phyloP scores from a whole-genome alignment of 2,888 invertebrate genomes.

The Drosophila dives region DNA sequence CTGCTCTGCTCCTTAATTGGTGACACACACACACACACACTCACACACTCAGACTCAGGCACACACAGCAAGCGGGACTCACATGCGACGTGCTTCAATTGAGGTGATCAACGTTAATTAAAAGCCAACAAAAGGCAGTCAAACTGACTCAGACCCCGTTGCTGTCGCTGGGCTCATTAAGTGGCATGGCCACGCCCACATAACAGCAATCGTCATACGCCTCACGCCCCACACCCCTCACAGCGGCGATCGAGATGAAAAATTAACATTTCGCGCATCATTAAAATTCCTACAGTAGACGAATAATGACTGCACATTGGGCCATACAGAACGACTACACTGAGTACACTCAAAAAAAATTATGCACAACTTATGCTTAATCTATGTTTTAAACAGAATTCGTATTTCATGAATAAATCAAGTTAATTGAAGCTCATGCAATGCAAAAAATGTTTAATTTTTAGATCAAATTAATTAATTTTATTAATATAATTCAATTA shows the following conservation, averaged over 20 bases:
- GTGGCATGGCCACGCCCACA: constrained; percentile 46
- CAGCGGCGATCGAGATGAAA: constrained; percentile 70
- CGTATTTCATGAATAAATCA: not conserved
- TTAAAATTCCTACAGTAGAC: constrained; percentile 70
- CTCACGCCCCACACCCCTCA: constrained; percentile 12
- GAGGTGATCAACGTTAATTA: constrained; percentile 84
- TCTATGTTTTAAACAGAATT: not conserved
- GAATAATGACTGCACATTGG: constrained; percentile 8
- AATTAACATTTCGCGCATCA: constrained; percentile 81
- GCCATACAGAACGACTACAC: constrained; percentile 64
- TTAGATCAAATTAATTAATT: too few relatives aligned
- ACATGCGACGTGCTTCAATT: constrained; percentile 81
- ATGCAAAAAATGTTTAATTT: too few relatives aligned
- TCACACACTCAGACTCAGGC: not conserved
- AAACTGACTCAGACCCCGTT: constrained; percentile 40
- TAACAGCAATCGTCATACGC: constrained; percentile 14
- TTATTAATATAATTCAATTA: too few relatives aligned
- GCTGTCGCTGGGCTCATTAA: constrained; percentile 50
- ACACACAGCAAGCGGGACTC: constrained; percentile 36
- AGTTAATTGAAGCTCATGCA: not conserved
- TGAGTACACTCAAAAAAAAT: constrained; percentile 7
- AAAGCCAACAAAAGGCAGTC: constrained; percentile 73
- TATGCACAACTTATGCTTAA: not conserved
- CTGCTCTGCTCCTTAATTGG: constrained; percentile 76
- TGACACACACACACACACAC: constrained; percentile 28